Base-by-base conservation (phyloP, 2,797 vertebrate genomes). In the Phaenicophaeus curvirostris region DNA sequence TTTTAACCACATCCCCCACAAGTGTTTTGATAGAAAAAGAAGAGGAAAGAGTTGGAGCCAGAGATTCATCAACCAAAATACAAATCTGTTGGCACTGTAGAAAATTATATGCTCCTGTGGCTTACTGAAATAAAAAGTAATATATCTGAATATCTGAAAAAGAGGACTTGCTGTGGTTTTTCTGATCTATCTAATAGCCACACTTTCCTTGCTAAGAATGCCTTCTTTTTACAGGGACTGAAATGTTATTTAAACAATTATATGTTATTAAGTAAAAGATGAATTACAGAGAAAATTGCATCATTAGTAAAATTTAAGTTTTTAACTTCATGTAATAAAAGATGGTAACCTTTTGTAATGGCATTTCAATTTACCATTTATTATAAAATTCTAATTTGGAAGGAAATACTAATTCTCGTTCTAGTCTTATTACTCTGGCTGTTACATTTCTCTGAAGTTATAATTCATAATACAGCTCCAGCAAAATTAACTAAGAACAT, bases 301-400 rank as follows among this genome's bases (percentile, higher is more conserved):
- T 90, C 93, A 97, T 97, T 98, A 98, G 96, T 96, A 95, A 96
- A 97, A 97, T 94, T 95, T 97, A 97, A 96, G 84, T 96, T 97
- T 89, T 97, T 96, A 96, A 93, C 85, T 95, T 96, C 68, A 28
- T 83, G 53, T 95, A 96, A 92, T 94, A 96, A 97, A 95, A 95
- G 92, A 94, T 89, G 59, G 72, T 90, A 97, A 97, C 78, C 74
- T 97, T 97, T 90, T 96, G 77, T 91, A 91, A 91, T 96, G 77
- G 76, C 85, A 95, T 86, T 97, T 94, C 85, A 97, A 95, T 97
- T 97, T 96, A 95, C 68, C 92, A 91, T 96, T 96, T 95, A 85
- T 97, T 95, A 96, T 71, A 82, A 53, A 95, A 87, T 74, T 95
- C 90, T 95, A 91, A 96, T 96, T 96, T 95, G 77, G 66, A 66